These are phyloP conservation scores for Cabera pusaria DNA, from an alignment of 2,888 invertebrate species.

Conservation along the genomic window DNA sequence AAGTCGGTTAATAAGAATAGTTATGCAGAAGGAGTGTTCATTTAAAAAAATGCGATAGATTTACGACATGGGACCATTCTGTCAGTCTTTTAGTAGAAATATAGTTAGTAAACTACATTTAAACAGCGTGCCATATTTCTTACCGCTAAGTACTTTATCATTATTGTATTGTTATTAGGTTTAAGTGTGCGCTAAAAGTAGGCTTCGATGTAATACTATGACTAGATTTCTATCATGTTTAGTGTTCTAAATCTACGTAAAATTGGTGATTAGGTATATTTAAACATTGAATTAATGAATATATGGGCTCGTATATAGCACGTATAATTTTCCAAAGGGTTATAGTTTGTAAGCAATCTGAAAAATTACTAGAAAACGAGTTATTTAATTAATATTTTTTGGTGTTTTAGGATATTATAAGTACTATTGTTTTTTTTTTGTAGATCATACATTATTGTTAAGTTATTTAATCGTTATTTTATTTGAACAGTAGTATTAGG, in stretches of 20 bases:
- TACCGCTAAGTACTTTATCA: not conserved
- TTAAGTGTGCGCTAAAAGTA: conserved; percentile 51
- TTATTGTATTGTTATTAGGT: conserved; percentile 26
- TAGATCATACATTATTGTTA: too few relatives aligned
- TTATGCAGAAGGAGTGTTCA: too few relatives aligned
- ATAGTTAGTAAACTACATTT: too few relatives aligned
- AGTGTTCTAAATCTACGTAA: conserved; percentile 39
- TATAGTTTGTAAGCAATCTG: conserved; percentile 20
- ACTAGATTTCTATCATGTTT: conserved; percentile 38
- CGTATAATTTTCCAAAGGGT: conserved; percentile 26
- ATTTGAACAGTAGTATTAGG: too few relatives aligned
- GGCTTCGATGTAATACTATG: conserved; percentile 34
- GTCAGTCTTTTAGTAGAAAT: too few relatives aligned
- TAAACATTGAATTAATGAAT: conserved; percentile 18
- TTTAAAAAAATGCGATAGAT: too few relatives aligned
- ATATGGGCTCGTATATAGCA: conserved; percentile 24
- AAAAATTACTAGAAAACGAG: conserved; percentile 30
- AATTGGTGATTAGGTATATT: conserved; percentile 37
- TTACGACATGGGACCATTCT: too few relatives aligned
- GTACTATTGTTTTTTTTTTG: not conserved
- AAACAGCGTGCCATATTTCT: not conserved
- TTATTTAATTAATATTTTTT: too few relatives aligned
- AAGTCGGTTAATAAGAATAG: too few relatives aligned
- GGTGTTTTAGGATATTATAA: not conserved
- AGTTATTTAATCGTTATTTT: too few relatives aligned